Base-by-base conservation (phyloP, 2,888 invertebrate species). In the Cybosia mesomella region DNA sequence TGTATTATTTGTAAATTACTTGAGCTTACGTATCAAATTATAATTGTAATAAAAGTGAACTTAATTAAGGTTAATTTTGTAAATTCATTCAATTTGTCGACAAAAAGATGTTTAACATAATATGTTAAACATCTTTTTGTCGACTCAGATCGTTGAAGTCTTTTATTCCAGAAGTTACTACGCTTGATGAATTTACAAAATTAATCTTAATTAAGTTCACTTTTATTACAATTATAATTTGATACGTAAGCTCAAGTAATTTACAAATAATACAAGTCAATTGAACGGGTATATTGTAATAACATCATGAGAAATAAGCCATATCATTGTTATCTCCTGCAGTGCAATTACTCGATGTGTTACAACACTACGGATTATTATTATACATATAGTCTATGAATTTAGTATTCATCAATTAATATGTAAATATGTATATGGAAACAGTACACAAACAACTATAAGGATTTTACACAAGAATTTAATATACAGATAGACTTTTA, bases 121-220 rank as follows among this genome's bases (percentile, higher is more conserved):
- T 10, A 28, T 18, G 43, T 5, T 43, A 18, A 18, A 43, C n/a
- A n/a, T 49, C 18, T n/a, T 49, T 49, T 49, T 21, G 9, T 24
- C 53, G 34, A 13, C n/a, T 34, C 36, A 66, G n/a, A n/a, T n/a
- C n/a, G n/a, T 80, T 80, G 80, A 81, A 69, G n/a, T n/a, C n/a
- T n/a, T n/a, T n/a, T n/a, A n/a, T n/a, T n/a, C n/a, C n/a, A n/a
- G n/a, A n/a, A n/a, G n/a, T n/a, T n/a, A n/a, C n/a, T n/a, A n/a
- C n/a, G n/a, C n/a, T n/a, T 39, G 24, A n/a, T n/a, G n/a, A 24
- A 24, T 59, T 39, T 22, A 10, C 59, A 21, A 3, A 59, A 36
- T 39, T 39, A 15, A 21, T 18, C 59, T 59, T 39, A 24, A 24
- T 2, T 59, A 59, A 15, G 10, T 22, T 15, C 18, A 39, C 36